Percentiles rank a stretch among this genome's conserved stretches.
These are phyloP conservation scores for Drosophila sordidula DNA, from an alignment of 2,888 invertebrate genomes.

Conservation along the genomic window DNA sequence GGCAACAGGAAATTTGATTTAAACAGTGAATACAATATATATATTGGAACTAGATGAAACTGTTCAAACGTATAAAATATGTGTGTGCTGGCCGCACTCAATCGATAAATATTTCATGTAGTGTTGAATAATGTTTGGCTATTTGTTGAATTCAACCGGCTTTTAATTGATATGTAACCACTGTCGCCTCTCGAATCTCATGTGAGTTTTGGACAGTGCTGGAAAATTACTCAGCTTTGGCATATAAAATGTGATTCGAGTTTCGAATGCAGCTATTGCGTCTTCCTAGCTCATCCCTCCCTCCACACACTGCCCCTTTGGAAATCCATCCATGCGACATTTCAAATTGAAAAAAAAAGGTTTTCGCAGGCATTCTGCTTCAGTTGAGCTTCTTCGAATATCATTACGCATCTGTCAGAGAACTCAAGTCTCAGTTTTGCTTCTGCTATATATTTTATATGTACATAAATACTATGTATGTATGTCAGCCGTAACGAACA, in stretches of 20 bases:
- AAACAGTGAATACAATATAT: constrained; percentile 18
- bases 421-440: constrained; percentile 7
- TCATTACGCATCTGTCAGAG: constrained; percentile 36
- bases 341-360: constrained; percentile 17
- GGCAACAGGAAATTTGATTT: constrained; percentile 35
- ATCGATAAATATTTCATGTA: not conserved
- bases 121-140: not conserved
- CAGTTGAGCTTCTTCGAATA: constrained; percentile 42
- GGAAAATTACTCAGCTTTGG: constrained; percentile 61
- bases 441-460: not conserved
- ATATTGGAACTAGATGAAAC: not conserved
- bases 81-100: not conserved
- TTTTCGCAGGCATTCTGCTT: constrained; percentile 35
- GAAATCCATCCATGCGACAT: constrained; percentile 9
- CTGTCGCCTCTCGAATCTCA: constrained; percentile 43
- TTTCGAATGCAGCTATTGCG: constrained; percentile 45
- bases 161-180: constrained; percentile 26
- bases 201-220: constrained; percentile 58
- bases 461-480: constrained; percentile 1
- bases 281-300: constrained; percentile 17
- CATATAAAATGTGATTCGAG: constrained; percentile 44
- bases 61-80: not conserved
- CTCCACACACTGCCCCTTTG: not conserved
- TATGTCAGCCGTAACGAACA: constrained; percentile 13
- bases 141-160: constrained; percentile 36